Evolutionary conservation across 1,140 invertebrate species (phyloP).

Genomic region (Zaprionus ghesquierei): DNA sequence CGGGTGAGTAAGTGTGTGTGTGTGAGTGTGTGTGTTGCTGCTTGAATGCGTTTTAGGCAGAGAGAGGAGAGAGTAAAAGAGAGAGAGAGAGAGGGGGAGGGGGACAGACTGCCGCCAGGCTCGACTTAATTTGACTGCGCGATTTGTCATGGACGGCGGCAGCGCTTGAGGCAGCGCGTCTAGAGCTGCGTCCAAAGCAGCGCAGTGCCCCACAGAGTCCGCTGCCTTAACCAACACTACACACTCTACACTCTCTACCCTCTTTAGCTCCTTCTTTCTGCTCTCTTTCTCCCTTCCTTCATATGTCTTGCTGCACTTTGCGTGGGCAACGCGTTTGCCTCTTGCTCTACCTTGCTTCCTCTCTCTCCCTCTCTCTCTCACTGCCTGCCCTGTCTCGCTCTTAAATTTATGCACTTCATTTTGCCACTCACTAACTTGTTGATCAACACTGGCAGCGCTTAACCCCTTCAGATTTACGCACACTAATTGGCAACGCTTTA

Average conservation of each 20-base stretch:
- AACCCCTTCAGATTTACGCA: not conserved
- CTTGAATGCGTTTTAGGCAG: slow-evolving; percentile 55
- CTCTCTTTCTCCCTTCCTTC: not conserved
- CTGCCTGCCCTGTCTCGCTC: not conserved
- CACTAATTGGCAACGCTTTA: not conserved
- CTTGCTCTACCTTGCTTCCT: not conserved
- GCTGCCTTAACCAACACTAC: too few species aligned
- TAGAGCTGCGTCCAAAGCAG: too few species aligned
- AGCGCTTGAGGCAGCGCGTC: not conserved
- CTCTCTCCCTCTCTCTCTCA: not conserved
- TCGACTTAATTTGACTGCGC: slow-evolving; percentile 17
- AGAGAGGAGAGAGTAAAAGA: not conserved
- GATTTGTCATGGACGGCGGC: slow-evolving; percentile 36
- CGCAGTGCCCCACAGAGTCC: too few species aligned
- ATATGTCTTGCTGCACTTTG: not conserved
- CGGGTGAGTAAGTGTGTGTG: not conserved
- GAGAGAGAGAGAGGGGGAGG: too few species aligned
- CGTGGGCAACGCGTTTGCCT: not conserved
- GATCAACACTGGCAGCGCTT: not conserved
- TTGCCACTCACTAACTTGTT: not conserved
- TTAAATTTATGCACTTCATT: not conserved
- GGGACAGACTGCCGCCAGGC: not conserved
- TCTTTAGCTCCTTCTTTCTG: not conserved
- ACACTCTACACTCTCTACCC: not conserved
- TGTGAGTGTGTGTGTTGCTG: slow-evolving; percentile 34